phyloP scores from a whole-genome alignment of 2,888 invertebrate genomes.

The Serrognathus titanus region DNA sequence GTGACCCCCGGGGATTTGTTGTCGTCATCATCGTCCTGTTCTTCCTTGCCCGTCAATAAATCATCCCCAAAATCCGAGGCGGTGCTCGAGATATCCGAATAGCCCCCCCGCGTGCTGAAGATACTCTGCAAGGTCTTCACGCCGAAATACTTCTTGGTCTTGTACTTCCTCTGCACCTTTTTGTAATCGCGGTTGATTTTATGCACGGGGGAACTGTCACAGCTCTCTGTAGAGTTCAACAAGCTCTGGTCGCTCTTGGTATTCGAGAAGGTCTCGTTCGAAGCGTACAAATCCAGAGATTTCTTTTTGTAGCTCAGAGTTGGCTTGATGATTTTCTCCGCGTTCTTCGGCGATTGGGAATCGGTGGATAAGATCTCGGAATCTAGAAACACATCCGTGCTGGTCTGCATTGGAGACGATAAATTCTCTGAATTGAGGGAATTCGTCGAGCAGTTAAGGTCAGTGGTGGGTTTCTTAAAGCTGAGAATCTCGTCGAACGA shows the following conservation, averaged over 20 bases:
- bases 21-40: slow-evolving; percentile 10
- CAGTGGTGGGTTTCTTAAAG: slow-evolving; percentile 25
- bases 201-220: slow-evolving; percentile 57
- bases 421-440: slow-evolving; percentile 49
- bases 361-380: slow-evolving; percentile 48
- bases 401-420: slow-evolving; percentile 52
- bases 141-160: slow-evolving; percentile 51
- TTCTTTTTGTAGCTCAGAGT: slow-evolving; percentile 27
- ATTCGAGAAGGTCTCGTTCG: slow-evolving; percentile 45
- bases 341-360: slow-evolving; percentile 46
- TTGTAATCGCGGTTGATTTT: slow-evolving; percentile 48
- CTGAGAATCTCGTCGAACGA: slow-evolving; percentile 5
- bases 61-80: slow-evolving; percentile 45
- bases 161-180: slow-evolving; percentile 51
- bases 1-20: slow-evolving; percentile 3
- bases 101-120: slow-evolving; percentile 47
- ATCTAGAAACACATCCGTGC: slow-evolving; percentile 49
- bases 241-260: slow-evolving; percentile 49
- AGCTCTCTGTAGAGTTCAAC: slow-evolving; percentile 44
- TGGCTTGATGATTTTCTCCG: slow-evolving; percentile 28
- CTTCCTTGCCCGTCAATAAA: slow-evolving; percentile 11
- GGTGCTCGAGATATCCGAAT: slow-evolving; percentile 48
- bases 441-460: slow-evolving; percentile 47
- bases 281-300: slow-evolving; percentile 28
- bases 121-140: slow-evolving; percentile 51